Base-by-base conservation (phyloP, 2,113 vertebrate species). In the Periophthalmodon schlosseri region DNA sequence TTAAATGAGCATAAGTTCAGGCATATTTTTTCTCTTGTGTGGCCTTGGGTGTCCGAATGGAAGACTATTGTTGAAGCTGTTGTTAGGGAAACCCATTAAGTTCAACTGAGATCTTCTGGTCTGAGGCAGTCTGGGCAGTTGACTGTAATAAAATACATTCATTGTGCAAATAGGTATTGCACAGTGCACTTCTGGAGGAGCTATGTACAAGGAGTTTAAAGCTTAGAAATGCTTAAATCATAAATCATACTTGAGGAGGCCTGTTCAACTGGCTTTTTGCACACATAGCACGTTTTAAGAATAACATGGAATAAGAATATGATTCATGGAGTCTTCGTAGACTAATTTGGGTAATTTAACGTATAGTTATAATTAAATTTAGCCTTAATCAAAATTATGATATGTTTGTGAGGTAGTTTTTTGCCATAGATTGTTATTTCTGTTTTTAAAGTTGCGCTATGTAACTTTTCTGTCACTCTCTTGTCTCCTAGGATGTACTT, bases 1-100 rank as follows among this genome's bases (percentile, higher is more conserved):
- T 79, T 57, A 68, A 73, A 24, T 54, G 24, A 61, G 73, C 64
- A 73, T 14, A 57, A 61, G 56, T 63, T 46, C 75, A 49, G 61
- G 57, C 63, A 69, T 47, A 23, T 66, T 68, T 79, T 68, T 66
- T 28, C 24, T 68, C 24, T 52, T 73, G 47, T 20, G 24, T 15
- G 50, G 76, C 47, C 14, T 18, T 0, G 63, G 57, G 8, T 49
- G 10, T 65, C 18, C 34, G 21, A 34, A 50, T 36, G 36, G 39
- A 34, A 34, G 74, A 11, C 6, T 21, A 52, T 58, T 57, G 34
- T 39, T 70, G 69, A 54, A 54, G 57, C 61, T n/a, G 44, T 58
- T 60, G 23, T 49, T 12, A 16, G 18, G 15, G 28, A 74, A 69
- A 60, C 23, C 21, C 52, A 52, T 71, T 46, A 79, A 39, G 69